These are phyloP conservation scores for Spicauda simplicius DNA, from an alignment of 2,888 invertebrate species.

Conservation along the genomic window DNA sequence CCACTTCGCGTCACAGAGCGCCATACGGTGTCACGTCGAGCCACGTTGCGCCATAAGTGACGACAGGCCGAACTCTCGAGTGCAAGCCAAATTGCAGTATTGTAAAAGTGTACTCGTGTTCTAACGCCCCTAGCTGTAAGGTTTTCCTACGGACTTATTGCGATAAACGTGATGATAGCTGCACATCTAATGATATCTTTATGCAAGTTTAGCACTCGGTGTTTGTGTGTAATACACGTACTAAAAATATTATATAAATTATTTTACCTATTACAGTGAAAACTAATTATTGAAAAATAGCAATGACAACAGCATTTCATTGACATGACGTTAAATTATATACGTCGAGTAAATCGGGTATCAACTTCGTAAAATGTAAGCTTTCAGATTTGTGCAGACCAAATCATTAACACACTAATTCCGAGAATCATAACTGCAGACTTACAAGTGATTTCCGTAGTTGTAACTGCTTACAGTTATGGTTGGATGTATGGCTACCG, in stretches of 20 bases:
- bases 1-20: not conserved
- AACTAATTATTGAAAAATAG: not conserved
- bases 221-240: not conserved
- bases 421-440: too few relatives aligned
- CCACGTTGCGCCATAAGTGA: not conserved
- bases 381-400: too few relatives aligned
- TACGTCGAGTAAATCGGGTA: too few relatives aligned
- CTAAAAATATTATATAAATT: too few relatives aligned
- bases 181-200: not conserved
- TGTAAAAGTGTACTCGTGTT: constrained; percentile 45
- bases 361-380: too few relatives aligned
- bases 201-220: not conserved
- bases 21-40: not conserved
- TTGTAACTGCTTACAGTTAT: not conserved
- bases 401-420: too few relatives aligned
- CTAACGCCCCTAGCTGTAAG: constrained; percentile 18
- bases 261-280: too few relatives aligned
- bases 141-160: constrained; percentile 10
- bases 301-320: too few relatives aligned
- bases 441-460: not conserved
- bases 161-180: not conserved
- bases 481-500: not conserved
- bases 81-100: constrained; percentile 53
- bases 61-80: constrained; percentile 8
- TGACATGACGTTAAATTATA: too few relatives aligned